These are phyloP conservation scores for Lophura swinhoii DNA, from an alignment of 2,797 vertebrate genomes.

Conservation along the genomic window DNA sequence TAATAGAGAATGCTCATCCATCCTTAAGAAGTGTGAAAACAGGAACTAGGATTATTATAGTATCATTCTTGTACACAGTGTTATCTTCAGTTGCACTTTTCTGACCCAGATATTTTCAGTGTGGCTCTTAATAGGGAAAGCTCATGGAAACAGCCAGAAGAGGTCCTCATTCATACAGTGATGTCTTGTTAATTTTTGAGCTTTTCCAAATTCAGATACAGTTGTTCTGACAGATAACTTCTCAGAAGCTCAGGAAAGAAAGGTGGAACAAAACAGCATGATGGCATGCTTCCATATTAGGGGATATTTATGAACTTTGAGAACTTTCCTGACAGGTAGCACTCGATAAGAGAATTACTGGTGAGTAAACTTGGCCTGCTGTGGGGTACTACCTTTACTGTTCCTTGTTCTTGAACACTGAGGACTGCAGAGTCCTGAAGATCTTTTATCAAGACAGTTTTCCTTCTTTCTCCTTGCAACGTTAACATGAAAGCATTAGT, in stretches of 20 bases:
- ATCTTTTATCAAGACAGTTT: neutral
- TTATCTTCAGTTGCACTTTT: slow-evolving; percentile 13
- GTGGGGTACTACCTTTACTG: neutral
- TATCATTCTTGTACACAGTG: neutral
- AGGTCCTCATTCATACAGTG: slow-evolving; percentile 68
- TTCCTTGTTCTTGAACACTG: neutral
- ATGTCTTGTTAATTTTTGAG: neutral
- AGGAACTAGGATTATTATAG: slow-evolving; percentile 1
- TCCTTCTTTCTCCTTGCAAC: neutral
- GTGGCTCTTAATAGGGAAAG: slow-evolving; percentile 1
- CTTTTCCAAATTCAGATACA: neutral
- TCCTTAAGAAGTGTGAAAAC: neutral
- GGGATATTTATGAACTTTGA: neutral
- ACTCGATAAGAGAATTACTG: neutral
- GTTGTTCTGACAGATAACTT: neutral
- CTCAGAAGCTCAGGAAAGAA: neutral
- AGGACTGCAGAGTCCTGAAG: neutral
- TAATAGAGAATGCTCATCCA: neutral
- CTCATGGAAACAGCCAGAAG: slow-evolving; percentile 64
- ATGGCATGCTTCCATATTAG: neutral
- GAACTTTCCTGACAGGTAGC: neutral
- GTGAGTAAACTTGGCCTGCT: neutral
- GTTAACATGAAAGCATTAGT: neutral
- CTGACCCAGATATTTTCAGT: slow-evolving; percentile 32
- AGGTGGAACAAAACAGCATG: neutral